These are phyloP conservation scores for Choloepus hoffmanni DNA, from an alignment of 2,113 vertebrate genomes.

Conservation along the genomic window DNA sequence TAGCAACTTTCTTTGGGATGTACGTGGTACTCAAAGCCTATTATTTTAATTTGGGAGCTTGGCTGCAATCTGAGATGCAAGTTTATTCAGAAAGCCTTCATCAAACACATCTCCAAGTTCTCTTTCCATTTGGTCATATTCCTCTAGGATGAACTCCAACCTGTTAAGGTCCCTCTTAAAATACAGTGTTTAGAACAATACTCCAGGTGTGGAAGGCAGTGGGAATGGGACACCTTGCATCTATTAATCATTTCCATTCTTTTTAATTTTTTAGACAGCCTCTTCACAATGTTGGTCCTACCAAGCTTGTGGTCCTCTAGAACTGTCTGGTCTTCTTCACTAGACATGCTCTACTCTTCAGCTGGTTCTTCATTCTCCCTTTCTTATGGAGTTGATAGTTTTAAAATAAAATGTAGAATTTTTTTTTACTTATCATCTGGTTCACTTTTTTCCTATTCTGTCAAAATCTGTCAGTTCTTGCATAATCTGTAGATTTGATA, in stretches of 20 bases:
- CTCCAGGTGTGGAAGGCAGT: not conserved
- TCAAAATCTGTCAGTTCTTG: not conserved
- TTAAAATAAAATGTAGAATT: conserved; percentile 8
- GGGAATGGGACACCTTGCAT: not conserved
- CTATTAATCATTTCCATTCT: not conserved
- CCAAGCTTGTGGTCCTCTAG: not conserved
- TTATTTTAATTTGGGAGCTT: not conserved
- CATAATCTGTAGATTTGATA: not conserved
- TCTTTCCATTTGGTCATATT: not conserved
- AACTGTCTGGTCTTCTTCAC: not conserved
- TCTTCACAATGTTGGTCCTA: not conserved
- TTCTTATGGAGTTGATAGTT: not conserved
- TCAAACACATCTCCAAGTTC: not conserved
- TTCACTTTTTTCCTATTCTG: not conserved
- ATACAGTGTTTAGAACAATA: not conserved
- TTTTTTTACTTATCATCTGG: not conserved
- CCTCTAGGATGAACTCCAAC: not conserved
- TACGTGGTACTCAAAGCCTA: not conserved
- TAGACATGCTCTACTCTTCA: not conserved
- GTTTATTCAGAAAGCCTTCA: not conserved
- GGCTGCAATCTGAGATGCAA: not conserved
- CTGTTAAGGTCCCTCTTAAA: not conserved
- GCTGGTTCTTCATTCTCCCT: not conserved
- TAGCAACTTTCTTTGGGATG: not conserved
- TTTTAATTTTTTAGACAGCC: not conserved